Evolutionary conservation across 2,113 vertebrate genomes (phyloP).

Genomic region (Ammodytes dubius): DNA sequence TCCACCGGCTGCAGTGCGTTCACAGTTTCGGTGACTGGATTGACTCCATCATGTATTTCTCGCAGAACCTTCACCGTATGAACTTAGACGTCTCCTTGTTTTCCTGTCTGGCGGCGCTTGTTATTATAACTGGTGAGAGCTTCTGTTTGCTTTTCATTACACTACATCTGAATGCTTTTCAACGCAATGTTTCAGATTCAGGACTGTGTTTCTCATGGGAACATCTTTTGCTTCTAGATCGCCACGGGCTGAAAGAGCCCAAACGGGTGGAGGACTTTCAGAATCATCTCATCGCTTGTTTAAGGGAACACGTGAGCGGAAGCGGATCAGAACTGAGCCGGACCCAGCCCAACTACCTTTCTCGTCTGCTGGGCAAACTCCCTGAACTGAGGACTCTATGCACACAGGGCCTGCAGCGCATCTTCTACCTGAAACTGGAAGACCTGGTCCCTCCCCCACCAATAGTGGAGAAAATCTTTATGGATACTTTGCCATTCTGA

Average conservation of each 20-base stretch:
- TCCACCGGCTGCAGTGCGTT: conserved; percentile 92
- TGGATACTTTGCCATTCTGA: conserved; percentile 95
- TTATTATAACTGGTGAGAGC: conserved; percentile 91
- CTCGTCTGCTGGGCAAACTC: conserved; percentile 92
- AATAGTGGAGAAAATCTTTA: conserved; percentile 95
- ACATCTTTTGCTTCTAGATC: conserved; percentile 81
- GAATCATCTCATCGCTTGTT: conserved; percentile 90
- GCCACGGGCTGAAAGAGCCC: conserved; percentile 93
- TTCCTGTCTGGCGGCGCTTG: conserved; percentile 91
- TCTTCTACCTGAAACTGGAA: conserved; percentile 96
- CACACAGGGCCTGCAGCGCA: conserved; percentile 95
- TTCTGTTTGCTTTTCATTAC: conserved; percentile 12
- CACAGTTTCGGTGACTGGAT: conserved; percentile 94
- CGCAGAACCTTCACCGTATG: conserved; percentile 91
- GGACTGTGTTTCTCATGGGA: conserved; percentile 38
- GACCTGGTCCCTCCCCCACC: conserved; percentile 93
- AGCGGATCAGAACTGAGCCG: conserved; percentile 78
- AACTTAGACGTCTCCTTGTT: conserved; percentile 91
- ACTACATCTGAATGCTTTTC: not conserved
- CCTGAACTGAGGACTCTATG: conserved; percentile 93
- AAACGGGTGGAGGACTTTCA: conserved; percentile 93
- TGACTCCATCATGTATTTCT: conserved; percentile 93
- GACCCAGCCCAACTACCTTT: conserved; percentile 89
- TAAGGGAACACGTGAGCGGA: conserved; percentile 90
- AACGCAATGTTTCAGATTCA: not conserved